phyloP scores from a whole-genome alignment of 2,797 vertebrate species.

The Pseudochirops cupreus region DNA sequence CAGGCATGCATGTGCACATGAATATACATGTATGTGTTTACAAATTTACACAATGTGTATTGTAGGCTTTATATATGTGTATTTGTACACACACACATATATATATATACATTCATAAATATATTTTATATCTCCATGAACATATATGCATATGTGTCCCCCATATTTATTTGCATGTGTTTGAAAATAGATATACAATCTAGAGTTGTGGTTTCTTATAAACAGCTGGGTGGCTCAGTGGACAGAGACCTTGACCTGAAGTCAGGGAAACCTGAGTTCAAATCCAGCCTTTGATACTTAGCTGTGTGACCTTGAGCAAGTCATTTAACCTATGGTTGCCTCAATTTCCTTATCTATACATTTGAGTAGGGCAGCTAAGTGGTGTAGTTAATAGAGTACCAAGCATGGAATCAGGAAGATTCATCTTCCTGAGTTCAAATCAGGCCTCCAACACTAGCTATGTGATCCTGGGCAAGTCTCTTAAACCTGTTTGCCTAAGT shows the following conservation, averaged over 20 bases:
- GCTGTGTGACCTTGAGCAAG: not conserved
- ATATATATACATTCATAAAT: not conserved
- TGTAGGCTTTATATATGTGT: not conserved
- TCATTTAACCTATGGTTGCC: not conserved
- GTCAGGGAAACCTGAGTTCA: not conserved
- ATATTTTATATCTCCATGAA: not conserved
- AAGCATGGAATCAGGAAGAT: not conserved
- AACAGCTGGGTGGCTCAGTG: not conserved
- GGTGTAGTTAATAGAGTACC: not conserved
- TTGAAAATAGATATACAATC: not conserved
- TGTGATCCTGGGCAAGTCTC: not conserved
- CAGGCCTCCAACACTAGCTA: not conserved
- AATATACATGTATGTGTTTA: too few species aligned
- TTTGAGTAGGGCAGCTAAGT: not conserved
- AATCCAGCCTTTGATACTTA: not conserved
- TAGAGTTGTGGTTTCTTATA: not conserved
- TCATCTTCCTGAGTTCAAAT: not conserved
- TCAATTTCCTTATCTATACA: not conserved
- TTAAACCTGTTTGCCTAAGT: not conserved
- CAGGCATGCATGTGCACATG: too few species aligned
- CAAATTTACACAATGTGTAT: too few species aligned
- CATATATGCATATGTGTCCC: not conserved
- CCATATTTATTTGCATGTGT: not conserved
- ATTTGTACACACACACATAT: fast-evolving
- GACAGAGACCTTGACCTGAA: not conserved